Percentiles rank a stretch among this genome's conserved stretches.
Evolutionary conservation across 1,140 invertebrate species (phyloP).

Genomic region (Teleogryllus occipitalis): DNA sequence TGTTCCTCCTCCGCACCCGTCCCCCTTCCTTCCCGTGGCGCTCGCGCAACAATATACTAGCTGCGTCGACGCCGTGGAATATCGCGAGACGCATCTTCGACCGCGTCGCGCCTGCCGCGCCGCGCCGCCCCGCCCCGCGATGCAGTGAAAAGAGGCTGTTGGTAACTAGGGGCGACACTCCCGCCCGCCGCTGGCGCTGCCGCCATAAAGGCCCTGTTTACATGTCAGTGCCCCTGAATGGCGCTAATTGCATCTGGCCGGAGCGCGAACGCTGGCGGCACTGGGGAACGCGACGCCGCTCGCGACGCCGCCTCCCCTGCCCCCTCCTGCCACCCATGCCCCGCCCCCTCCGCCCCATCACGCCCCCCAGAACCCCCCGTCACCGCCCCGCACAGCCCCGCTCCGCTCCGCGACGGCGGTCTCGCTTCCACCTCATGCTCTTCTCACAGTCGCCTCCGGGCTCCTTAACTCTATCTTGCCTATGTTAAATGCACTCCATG

Average conservation of each 20-base stretch:
- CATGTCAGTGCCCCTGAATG: not conserved
- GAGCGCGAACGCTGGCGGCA: not conserved
- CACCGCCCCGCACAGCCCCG: not conserved
- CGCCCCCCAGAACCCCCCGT: no score
- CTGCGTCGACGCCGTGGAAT: not conserved
- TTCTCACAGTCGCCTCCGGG: no score
- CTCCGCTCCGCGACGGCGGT: not conserved
- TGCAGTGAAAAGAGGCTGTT: not conserved
- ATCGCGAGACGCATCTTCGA: not conserved
- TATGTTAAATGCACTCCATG: no score
- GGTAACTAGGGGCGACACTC: not conserved
- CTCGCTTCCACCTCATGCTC: not conserved
- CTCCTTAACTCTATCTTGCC: no score
- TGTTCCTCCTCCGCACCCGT: not conserved
- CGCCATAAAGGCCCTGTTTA: constrained; percentile 3
- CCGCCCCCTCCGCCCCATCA: not conserved
- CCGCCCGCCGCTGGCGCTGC: not conserved
- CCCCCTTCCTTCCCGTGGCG: not conserved
- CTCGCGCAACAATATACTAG: no score
- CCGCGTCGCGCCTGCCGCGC: no score
- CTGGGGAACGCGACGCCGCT: not conserved
- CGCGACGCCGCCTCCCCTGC: not conserved
- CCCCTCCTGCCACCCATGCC: no score
- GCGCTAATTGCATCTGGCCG: not conserved
- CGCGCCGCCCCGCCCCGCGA: not conserved